Evolutionary conservation across 2,113 vertebrate species (phyloP).

Genomic region (Gallinago media): DNA sequence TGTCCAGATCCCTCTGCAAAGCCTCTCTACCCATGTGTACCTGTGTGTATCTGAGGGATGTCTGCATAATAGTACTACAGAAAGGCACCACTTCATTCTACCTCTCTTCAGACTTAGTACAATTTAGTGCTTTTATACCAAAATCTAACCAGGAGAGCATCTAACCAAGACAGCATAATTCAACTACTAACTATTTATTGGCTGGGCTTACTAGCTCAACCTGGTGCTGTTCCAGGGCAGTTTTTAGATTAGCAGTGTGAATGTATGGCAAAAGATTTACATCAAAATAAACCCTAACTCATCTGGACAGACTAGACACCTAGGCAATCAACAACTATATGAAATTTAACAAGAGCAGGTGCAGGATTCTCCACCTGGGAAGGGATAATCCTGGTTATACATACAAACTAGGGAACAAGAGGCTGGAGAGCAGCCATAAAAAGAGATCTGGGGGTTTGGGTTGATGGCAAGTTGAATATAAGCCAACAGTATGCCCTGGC

Average conservation of each 20-base stretch:
- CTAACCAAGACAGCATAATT: background rate
- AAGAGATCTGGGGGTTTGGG: background rate
- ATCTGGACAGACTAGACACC: background rate
- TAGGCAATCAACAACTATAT: background rate
- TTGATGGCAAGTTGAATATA: background rate
- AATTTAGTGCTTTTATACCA: background rate
- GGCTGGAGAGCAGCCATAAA: background rate
- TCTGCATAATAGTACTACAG: background rate
- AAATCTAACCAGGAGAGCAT: background rate
- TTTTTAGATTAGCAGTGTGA: background rate
- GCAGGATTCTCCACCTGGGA: background rate
- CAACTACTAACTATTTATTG: background rate
- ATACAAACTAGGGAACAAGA: accelerated
- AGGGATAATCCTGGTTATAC: background rate
- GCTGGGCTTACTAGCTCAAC: background rate
- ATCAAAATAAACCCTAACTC: background rate
- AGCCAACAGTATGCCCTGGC: background rate
- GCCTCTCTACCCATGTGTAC: too few species aligned
- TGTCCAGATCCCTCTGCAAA: too few species aligned
- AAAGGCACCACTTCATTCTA: background rate
- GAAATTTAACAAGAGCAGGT: background rate
- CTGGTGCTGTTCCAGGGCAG: background rate
- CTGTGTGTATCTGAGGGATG: background rate
- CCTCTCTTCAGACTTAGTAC: background rate
- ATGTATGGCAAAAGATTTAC: background rate